Percentiles rank a stretch among this genome's conserved stretches.
These are phyloP conservation scores for Drosophila parabipectinata DNA, from an alignment of 1,140 invertebrate species.

Conservation along the genomic window DNA sequence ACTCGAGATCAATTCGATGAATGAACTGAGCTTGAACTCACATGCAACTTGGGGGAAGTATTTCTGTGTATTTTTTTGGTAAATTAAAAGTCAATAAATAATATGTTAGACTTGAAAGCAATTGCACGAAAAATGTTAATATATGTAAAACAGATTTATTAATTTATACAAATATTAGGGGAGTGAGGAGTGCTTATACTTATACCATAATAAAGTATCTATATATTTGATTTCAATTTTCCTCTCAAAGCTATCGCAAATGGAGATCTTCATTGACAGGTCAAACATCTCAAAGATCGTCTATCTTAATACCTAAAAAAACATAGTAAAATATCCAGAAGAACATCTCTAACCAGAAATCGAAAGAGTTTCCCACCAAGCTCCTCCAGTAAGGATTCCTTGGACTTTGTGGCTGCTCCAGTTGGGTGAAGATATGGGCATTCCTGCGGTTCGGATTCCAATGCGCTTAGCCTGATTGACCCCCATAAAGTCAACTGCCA, in stretches of 20 bases:
- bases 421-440: conserved; percentile 26
- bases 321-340: background rate
- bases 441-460: conserved; percentile 9
- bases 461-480: conserved; percentile 65
- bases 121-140: background rate
- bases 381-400: conserved; percentile 6
- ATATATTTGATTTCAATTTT: background rate
- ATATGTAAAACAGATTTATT: background rate
- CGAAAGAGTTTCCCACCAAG: conserved; percentile 12
- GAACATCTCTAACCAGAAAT: conserved; percentile 35
- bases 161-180: background rate
- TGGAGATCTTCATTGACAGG: conserved; percentile 16
- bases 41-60: background rate
- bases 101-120: background rate
- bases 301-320: conserved; percentile 5
- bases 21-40: conserved; percentile 10
- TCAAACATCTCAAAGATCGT: conserved; percentile 25
- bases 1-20: conserved; percentile 26
- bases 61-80: background rate
- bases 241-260: conserved; percentile 24
- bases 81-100: background rate
- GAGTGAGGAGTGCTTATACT: background rate
- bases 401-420: conserved; percentile 26
- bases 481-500: conserved; percentile 77
- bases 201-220: background rate